Base-by-base conservation (phyloP, 2,888 invertebrate species). In the Eupsilia transversa region DNA sequence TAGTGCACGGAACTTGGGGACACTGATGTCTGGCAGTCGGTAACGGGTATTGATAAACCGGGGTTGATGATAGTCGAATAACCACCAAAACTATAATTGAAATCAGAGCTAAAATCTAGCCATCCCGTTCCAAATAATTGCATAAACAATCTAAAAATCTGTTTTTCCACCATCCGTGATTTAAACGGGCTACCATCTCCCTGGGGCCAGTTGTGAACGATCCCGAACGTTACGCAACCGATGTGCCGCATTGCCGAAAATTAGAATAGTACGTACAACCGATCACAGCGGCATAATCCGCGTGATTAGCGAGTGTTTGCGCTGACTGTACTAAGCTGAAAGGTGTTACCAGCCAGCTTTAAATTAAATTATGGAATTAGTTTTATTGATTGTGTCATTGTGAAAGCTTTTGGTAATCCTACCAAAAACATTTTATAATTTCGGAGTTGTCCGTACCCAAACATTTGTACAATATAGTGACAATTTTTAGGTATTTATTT, bases 211-310 rank as follows among this genome's bases (percentile, higher is more conserved):
- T 30, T 20, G 67, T 23, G 56, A 59, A 57, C 79, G 79, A 41
- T 65, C 60, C 67, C 52, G 33, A 56, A 14, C 35, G 83, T 83
- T 79, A 83, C 83, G 80, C 75, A 79, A 82, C 80, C 69, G 17
- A 68, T 83, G 71, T 81, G 83, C 83, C 82, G 82, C 82, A 82
- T 69, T 82, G 82, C 80, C 84, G 82, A 80, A 83, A 61, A 79
- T 80, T 83, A 79, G 41, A 75, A 75, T 75, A 75, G 41, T 61
- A 35, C 38, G 77, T 81, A 79, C 71, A 83, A 56, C 71, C 69
- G 75, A 82, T 79, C 68, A 72, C 80, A 79, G 63, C 75, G 69
- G 23, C 63, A 43, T 83, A 82, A 83, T 69, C 75, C 72, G 33
- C 46, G 69, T 82, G 80, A 82, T 82, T 69, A 83, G 80, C 74